Base-by-base conservation (phyloP, 2,888 invertebrate genomes). In the Drosophila paracracens region DNA sequence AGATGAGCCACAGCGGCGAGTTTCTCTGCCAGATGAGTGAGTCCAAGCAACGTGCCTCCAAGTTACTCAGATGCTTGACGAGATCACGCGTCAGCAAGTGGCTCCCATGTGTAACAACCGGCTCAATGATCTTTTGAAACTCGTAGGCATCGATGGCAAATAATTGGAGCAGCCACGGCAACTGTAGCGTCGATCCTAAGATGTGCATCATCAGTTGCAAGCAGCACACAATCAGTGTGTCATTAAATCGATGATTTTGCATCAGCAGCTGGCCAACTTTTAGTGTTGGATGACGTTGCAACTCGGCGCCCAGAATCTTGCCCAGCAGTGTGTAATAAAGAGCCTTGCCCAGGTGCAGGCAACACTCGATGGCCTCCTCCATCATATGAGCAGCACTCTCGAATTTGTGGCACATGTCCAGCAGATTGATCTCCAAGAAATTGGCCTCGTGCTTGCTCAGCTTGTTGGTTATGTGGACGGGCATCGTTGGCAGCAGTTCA, bases 71-170 rank as follows among this genome's bases (percentile, higher is more conserved):
- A 48, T 87, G 88, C 36, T 60, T 76, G 4, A 81, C 70, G 13
- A 85, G 60, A 38, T 74, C 70, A 2, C 66, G 66, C 0, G 79
- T 74, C 0, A 87, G 63, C n/a, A 79, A 21, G 2, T 70, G 69
- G n/a, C 58, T 61, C 16, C 73, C 74, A 38, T 79, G 70, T 4
- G 76, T 78, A 11, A 83, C 86, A 35, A 89, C 72, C 8, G 81
- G 29, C 40, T 83, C 83, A 11, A 86, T 38, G 29, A 87, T 82
- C 61, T 87, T 87, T 18, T 88, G 88, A 21, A 83, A 88, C 6
- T 88, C 79, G 38, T 67, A 89, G 2, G 86, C 57, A n/a, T 87
- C 75, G 6, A 87, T 59, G 0, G 21, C 31, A 27, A 70, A 88
- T 29, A 79, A 76, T n/a, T 75, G 50, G 1, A 87, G 57, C 1